Conservation (phyloP, 2,888 invertebrate genomes). For the Neoascia interrupta region DNA sequence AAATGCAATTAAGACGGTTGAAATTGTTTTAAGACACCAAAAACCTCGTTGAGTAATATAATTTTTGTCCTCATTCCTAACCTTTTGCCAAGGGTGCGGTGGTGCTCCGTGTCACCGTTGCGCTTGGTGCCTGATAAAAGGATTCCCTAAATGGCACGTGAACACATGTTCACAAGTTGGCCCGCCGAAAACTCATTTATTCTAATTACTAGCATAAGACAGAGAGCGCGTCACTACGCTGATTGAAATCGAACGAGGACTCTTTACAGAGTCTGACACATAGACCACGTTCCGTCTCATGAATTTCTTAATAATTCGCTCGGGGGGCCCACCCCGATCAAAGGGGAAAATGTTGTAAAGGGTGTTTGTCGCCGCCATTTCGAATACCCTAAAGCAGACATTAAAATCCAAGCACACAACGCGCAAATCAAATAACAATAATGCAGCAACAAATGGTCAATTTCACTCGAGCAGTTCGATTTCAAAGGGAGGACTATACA, state of each 20-base stretch:
- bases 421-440: slow-evolving; percentile 60
- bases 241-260: slow-evolving; percentile 49
- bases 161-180: slow-evolving; percentile 60
- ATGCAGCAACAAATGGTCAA: slow-evolving; percentile 66
- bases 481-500: background rate
- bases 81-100: background rate
- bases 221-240: background rate
- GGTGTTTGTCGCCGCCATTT: no score
- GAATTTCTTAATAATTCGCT: background rate
- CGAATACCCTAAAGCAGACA: slow-evolving; percentile 1
- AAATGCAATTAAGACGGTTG: slow-evolving; percentile 64
- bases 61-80: no score
- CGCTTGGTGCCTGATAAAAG: slow-evolving; percentile 7
- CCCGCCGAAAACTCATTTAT: slow-evolving; percentile 52
- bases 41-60: slow-evolving; percentile 63
- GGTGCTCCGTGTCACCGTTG: background rate
- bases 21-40: slow-evolving; percentile 67
- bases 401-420: slow-evolving; percentile 49
- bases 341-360: no score
- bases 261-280: background rate
- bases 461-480: slow-evolving; percentile 31
- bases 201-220: slow-evolving; percentile 63
- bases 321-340: background rate
- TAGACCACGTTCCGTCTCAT: background rate
- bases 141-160: slow-evolving; percentile 41